Conservation (phyloP, 2,888 invertebrate species). For the Melieria omissa region DNA sequence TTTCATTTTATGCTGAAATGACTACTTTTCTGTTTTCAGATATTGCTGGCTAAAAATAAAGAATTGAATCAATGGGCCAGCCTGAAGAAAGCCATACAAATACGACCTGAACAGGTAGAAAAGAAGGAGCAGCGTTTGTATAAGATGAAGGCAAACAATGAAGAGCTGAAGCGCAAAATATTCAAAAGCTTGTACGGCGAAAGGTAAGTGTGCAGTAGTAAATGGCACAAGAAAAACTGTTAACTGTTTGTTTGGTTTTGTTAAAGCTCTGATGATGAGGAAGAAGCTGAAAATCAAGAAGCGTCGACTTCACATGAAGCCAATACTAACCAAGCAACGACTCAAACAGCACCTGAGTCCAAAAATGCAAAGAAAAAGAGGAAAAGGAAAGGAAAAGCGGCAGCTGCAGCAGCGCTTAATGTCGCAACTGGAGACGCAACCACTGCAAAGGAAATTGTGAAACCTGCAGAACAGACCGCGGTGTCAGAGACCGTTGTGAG, state of each 20-base stretch:
- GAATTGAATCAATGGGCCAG: conserved; percentile 97
- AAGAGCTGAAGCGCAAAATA: conserved; percentile 80
- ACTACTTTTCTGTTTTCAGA: conserved; percentile 70
- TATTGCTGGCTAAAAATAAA: conserved; percentile 88
- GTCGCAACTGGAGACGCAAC: not conserved
- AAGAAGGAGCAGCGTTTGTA: conserved; percentile 82
- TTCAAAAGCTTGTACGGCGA: conserved; percentile 79
- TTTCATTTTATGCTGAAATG: not conserved
- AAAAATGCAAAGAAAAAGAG: conserved; percentile 32
- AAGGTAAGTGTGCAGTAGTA: conserved; percentile 47
- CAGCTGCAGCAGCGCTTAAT: not conserved
- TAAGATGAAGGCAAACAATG: conserved; percentile 78
- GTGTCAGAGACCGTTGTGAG: conserved; percentile 6
- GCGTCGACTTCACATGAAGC: conserved; percentile 5
- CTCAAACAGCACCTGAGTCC: conserved; percentile 3
- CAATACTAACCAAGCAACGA: not conserved
- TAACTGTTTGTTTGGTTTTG: conserved; percentile 17
- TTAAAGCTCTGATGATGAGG: conserved; percentile 60
- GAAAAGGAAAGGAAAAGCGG: conserved; percentile 41
- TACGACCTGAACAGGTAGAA: conserved; percentile 82
- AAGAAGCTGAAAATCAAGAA: conserved; percentile 40
- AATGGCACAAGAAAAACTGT: not conserved
- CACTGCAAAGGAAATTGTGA: not conserved
- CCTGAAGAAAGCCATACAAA: conserved; percentile 85
- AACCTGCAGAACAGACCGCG: conserved; percentile 26